A percentile compares a stretch with the other conserved stretches of the same genome.
These are phyloP conservation scores for Biston betularia DNA, from an alignment of 2,888 invertebrate species.

Conservation along the genomic window DNA sequence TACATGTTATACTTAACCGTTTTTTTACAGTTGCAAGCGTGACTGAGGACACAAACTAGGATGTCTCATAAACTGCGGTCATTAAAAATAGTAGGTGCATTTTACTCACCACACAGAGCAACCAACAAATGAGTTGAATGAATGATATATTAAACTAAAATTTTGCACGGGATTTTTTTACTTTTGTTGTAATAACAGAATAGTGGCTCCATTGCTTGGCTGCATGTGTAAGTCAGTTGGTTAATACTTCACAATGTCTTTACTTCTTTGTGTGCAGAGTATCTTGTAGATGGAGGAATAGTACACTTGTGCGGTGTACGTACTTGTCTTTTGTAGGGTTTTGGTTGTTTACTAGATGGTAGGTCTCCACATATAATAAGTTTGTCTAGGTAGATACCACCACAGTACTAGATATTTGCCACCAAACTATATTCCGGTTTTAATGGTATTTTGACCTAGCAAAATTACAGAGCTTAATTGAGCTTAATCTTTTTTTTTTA, in stretches of 20 bases:
- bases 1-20: neutral
- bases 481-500: too few species aligned
- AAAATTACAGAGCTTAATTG: too few species aligned
- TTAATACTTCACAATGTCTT: constrained; percentile 8
- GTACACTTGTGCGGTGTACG: neutral
- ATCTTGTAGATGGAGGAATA: neutral
- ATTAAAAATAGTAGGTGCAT: constrained; percentile 52
- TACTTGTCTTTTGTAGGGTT: constrained; percentile 10
- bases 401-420: too few species aligned
- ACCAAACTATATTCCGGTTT: too few species aligned
- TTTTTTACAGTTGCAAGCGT: neutral
- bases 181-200: neutral
- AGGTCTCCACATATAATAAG: neutral
- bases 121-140: neutral
- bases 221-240: constrained; percentile 1
- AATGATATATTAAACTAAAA: neutral
- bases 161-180: neutral
- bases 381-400: too few species aligned
- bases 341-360: neutral
- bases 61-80: constrained; percentile 54
- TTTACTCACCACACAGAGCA: constrained; percentile 24
- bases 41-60: constrained; percentile 35
- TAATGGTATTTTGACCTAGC: too few species aligned
- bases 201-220: neutral
- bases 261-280: constrained; percentile 12